Evolutionary conservation across 2,888 invertebrate genomes (phyloP), one percentile per base, ranked within the genome.

Genomic region (Diplolepis rosae): DNA sequence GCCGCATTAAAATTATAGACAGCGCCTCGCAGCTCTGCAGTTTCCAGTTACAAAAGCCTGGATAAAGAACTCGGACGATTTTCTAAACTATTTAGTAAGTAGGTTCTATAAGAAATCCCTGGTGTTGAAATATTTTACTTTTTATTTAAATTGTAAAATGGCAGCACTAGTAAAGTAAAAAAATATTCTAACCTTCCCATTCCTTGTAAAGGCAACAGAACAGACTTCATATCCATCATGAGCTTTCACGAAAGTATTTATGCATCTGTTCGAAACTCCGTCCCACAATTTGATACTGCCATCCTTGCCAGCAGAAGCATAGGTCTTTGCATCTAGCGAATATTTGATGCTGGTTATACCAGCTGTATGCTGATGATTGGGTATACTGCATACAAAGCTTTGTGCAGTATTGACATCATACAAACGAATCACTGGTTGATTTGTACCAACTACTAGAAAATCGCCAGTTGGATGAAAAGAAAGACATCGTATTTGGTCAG

Each of bases 201-300:
- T 99, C 79, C 96, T 92, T 0, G 98, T 96, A 89, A 99, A 99
- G 1, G 93, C 92, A 0, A 98, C 96, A 0, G 98, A 98, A 85
- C 97, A 97, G 32, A 99, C 95, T 89, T 97, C 96, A 0, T 94
- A 92, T 0, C 98, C 98, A 76, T 98, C 98, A 87, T 99, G 99
- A 0, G 99, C 99, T 86, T 95, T 94, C 0, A 93, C 90, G 87
- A 99, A 98, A 0, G 98, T 98, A 85, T 97, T 98, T 77, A 99
- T 93, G 84, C 98, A 98, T 61, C 96, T 91, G 85, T 93, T 94
- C 5, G 98, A 98, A 0, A 99, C 95, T 0, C 97, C 98, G 89
- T 99, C 99, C 99, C 99, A 99, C 0, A 99, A 89, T 88, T 98
- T 98, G 6, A 99, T 96, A 70, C 93, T 92, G 0, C 99, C 99